Base-by-base conservation (phyloP, 2,888 invertebrate species). In the Trichogramma dendrolimi region DNA sequence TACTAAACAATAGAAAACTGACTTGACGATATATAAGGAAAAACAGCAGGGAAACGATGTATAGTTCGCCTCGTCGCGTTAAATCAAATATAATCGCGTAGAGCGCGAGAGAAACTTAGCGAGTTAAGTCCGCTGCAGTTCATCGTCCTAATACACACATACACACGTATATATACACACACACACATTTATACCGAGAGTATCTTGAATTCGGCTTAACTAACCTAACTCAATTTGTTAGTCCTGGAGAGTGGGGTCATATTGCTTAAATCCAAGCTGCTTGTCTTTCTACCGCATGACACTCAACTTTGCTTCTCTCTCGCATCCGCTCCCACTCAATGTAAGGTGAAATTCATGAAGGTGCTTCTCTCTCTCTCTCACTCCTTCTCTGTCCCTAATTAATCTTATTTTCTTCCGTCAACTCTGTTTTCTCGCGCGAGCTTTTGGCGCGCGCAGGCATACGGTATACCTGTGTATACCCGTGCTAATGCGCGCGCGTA, bases 181-280 rank as follows among this genome's bases (percentile, higher is more conserved):
- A 27, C 27, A 27, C 27, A 27, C 27, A 27, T 27, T 27, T 27
- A 27, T 27, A 27, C 27, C 27, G 27, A 27, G 27, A 27, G 27
- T 61, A 56, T 58, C 58, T 65, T 70, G 70, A 75, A 73, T 74
- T 70, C 68, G 65, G 61, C 61, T 69, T 72, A 74, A 76, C 73
- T 74, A 73, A 71, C 70, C 65, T 70, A 75, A 76, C 70, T 75
- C 69, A 69, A 74, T 75, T 76, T 69, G 68, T 69, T 62, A 62
- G 58, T 51, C 65, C 64, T 61, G 47, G 50, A 43, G 63, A 72
- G 69, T 68, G 65, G 71, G 27, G 27, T 27, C 27, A 27, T 27
- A 27, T 27, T 27, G 27, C 27, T 27, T 2, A 70, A 75, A 72
- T 73, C 71, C 69, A 67, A 72, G 69, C 71, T 69, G 70, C 71